Base-by-base conservation (phyloP, 53 echinoderm and acorn worm species). In the Apostichopus leukothele region DNA sequence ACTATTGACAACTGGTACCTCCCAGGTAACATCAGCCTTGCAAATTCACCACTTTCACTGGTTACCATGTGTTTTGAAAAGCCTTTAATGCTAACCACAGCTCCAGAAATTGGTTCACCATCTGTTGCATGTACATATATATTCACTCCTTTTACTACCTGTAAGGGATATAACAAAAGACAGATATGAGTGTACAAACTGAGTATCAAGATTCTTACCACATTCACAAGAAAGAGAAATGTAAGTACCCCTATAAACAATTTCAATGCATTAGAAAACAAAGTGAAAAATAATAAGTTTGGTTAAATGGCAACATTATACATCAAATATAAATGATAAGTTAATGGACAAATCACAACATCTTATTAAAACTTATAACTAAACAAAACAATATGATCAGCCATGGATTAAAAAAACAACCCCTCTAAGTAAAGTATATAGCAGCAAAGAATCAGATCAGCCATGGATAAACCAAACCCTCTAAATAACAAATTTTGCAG, bases 21-120 rank as follows among this genome's bases (percentile, higher is more conserved):
- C 63, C 99, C 99, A 6, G 94, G 92, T 5, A 92, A 89, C 21
- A 98, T 84, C 11, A 98, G 79, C 20, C 89, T 88, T 78, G 91
- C 93, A 88, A 95, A 98, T 86, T 96, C 95, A 4, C 99, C 99
- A 22, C 80, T 88, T 19, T 79, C 22, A 11, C 91, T 89, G 0
- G 94, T 88, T 11, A 60, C 75, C 51, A 81, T 23, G 19, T 90
- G 75, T 55, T 86, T 84, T 13, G 90, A 93, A 5, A 84, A 90
- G 25, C 90, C 92, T 9, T 91, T 50, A 25, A 95, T 93, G 61
- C 60, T 16, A 74, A 96, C 89, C 53, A 27, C 73, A 9, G 99
- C 99, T 11, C 93, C 94, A 74, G 86, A 76, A 25, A 98, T 88
- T 23, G 94, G 90, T 20, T 84, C 79, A 61, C 84, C 92, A 19